Base-by-base conservation (phyloP, 2,113 vertebrate species). In the Ancistrus triradiatus region DNA sequence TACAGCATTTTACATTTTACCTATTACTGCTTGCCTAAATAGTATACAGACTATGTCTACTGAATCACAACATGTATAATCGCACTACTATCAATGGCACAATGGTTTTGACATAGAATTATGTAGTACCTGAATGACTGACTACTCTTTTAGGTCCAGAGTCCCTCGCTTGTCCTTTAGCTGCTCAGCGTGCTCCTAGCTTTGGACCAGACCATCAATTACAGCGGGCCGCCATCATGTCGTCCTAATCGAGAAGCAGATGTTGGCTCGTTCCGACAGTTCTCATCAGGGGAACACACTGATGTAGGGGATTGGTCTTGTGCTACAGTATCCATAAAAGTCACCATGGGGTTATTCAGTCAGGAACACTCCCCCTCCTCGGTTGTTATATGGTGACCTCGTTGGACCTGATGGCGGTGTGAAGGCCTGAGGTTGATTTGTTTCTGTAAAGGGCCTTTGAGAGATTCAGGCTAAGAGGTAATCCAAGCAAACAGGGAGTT, bases 141-240 rank as follows among this genome's bases (percentile, higher is more conserved):
- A n/a, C n/a, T n/a, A n/a, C 21, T 83, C 79, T 80, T 83, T 84
- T 83, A 84, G 81, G 70, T 62, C 63, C 53, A 31, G 63, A 79
- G 81, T 81, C 82, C 78, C 80, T 78, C 66, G 79, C 63, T 47
- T 84, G 76, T 70, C 55, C 74, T 77, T 75, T 78, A 73, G 68
- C 70, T 66, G 51, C 44, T 37, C 43, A 33, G 46, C 66, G 69
- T 40, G 17, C 62, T 66, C 46, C 52, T 40, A 59, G 24, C 43
- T 49, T 25, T 42, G 35, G 43, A 64, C 59, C 27, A 53, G 62
- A 40, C 69, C 73, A 75, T 75, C 68, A 75, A 68, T 75, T 75
- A 70, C 47, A 24, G 44, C 4, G n/a, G 57, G 63, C 44, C 57
- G 59, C 72, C 68, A 69, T 66, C 66, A 57, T 74, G 66, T 69